A percentile compares a stretch with the other conserved stretches of the same genome.
Evolutionary conservation across 2,797 vertebrate genomes (phyloP).

Genomic region (Schizopygopsis pylzovi): DNA sequence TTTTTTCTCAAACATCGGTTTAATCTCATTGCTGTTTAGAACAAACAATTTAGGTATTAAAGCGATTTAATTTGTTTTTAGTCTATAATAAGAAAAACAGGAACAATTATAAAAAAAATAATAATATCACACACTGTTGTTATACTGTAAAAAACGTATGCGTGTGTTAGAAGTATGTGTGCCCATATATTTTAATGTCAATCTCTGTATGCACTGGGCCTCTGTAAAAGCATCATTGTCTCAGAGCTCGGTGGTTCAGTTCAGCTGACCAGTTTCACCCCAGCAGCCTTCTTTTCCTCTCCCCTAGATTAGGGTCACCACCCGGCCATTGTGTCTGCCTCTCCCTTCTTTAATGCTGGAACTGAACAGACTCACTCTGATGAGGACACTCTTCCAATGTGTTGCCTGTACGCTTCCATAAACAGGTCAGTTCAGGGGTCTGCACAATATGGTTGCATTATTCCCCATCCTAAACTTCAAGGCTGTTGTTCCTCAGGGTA

Average conservation of each 20-base stretch:
- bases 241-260: slow-evolving; percentile 59
- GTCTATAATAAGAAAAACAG: neutral
- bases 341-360: slow-evolving; percentile 65
- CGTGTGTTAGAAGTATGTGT: neutral
- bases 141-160: neutral
- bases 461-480: slow-evolving; percentile 71
- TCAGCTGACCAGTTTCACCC: slow-evolving; percentile 79
- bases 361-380: slow-evolving; percentile 67
- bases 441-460: slow-evolving; percentile 65
- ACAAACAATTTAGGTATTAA: neutral
- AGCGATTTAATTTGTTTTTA: neutral
- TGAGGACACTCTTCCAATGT: slow-evolving; percentile 71
- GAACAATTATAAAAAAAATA: neutral
- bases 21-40: neutral
- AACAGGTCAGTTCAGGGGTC: slow-evolving; percentile 75
- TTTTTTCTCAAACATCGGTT: neutral
- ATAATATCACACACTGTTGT: neutral
- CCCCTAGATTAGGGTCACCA: slow-evolving; percentile 80
- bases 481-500: slow-evolving; percentile 71
- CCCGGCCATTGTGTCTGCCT: slow-evolving; percentile 66
- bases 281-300: slow-evolving; percentile 56
- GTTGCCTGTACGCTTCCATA: slow-evolving; percentile 69
- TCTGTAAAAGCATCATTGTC: slow-evolving; percentile 46
- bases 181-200: slow-evolving; percentile 65
- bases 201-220: slow-evolving; percentile 71